Percentiles rank a stretch among this genome's conserved stretches.
These are phyloP conservation scores for Carposina sasakii DNA, from an alignment of 1,140 invertebrate genomes.

Conservation along the genomic window DNA sequence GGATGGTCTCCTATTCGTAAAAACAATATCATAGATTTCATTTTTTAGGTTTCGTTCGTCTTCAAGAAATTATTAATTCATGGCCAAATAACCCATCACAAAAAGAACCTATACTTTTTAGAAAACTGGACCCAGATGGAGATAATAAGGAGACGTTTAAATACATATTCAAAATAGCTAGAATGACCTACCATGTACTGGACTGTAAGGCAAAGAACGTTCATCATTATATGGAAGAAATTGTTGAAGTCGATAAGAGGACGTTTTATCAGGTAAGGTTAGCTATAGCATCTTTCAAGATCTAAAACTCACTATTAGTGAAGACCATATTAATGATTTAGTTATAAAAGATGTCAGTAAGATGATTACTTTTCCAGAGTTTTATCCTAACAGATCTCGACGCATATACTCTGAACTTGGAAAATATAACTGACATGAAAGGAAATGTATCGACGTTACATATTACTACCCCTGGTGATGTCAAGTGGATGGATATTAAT, in stretches of 20 bases:
- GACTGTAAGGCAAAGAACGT: constrained; percentile 54
- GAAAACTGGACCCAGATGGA: constrained; percentile 41
- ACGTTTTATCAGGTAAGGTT: constrained; percentile 51
- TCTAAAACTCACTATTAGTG: too few relatives aligned
- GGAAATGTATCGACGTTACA: constrained; percentile 59
- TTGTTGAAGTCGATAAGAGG: constrained; percentile 51
- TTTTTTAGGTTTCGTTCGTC: constrained; percentile 53
- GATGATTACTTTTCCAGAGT: constrained; percentile 36
- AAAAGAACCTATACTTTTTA: constrained; percentile 48
- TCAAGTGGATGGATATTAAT: constrained; percentile 48
- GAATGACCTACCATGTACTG: constrained; percentile 53
- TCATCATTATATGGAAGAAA: constrained; percentile 49
- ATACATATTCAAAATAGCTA: constrained; percentile 49
- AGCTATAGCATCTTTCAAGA: too few relatives aligned
- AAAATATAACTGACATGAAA: constrained; percentile 40
- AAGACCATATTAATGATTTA: too few relatives aligned
- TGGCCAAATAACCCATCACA: constrained; percentile 53
- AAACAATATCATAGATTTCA: constrained; percentile 5
- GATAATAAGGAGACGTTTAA: constrained; percentile 61
- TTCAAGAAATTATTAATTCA: constrained; percentile 57
- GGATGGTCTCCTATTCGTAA: too few relatives aligned
- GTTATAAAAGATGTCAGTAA: too few relatives aligned
- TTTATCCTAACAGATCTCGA: constrained; percentile 55
- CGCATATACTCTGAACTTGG: constrained; percentile 43
- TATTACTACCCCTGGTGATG: constrained; percentile 41